Conservation (phyloP, 2,888 invertebrate species). For the Hemistola chrysoprasaria region DNA sequence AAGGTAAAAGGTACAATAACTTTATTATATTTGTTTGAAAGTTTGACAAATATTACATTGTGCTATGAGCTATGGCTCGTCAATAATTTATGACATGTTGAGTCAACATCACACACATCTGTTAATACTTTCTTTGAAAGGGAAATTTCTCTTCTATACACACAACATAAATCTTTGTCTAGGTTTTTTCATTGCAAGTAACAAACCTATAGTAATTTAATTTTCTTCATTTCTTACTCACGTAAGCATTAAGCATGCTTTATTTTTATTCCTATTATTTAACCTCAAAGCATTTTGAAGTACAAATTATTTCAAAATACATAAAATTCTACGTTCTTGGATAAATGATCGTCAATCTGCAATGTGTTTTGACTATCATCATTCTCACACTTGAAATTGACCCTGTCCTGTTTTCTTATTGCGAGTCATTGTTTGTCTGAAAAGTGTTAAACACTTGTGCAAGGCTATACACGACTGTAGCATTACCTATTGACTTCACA, state of each 20-base stretch:
- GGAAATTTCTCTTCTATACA: conserved; percentile 26
- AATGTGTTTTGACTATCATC: conserved; percentile 15
- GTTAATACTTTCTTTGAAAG: conserved; percentile 43
- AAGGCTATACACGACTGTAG: conserved; percentile 30
- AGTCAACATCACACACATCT: conserved; percentile 30
- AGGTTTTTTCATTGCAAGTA: background rate
- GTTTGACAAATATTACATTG: conserved; percentile 11
- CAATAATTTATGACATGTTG: conserved; percentile 6
- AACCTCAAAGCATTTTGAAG: too few relatives aligned
- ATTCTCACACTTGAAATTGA: conserved; percentile 65
- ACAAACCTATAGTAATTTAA: too few relatives aligned
- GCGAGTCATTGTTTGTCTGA: conserved; percentile 35
- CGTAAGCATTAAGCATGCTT: too few relatives aligned
- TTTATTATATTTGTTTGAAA: conserved; percentile 6
- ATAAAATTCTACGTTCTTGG: conserved; percentile 10
- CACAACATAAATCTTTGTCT: conserved; percentile 1
- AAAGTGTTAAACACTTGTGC: conserved; percentile 44
- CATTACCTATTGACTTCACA: background rate
- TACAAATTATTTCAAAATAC: background rate
- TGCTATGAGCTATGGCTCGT: background rate
- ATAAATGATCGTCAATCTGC: conserved; percentile 3
- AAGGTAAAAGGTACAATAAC: too few relatives aligned
- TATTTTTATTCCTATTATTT: too few relatives aligned
- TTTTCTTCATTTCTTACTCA: too few relatives aligned
- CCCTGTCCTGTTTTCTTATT: conserved; percentile 56